Evolutionary conservation across 2,888 invertebrate genomes (phyloP), one percentile per base, ranked within the genome.

Genomic region (Campopleginae sp.): DNA sequence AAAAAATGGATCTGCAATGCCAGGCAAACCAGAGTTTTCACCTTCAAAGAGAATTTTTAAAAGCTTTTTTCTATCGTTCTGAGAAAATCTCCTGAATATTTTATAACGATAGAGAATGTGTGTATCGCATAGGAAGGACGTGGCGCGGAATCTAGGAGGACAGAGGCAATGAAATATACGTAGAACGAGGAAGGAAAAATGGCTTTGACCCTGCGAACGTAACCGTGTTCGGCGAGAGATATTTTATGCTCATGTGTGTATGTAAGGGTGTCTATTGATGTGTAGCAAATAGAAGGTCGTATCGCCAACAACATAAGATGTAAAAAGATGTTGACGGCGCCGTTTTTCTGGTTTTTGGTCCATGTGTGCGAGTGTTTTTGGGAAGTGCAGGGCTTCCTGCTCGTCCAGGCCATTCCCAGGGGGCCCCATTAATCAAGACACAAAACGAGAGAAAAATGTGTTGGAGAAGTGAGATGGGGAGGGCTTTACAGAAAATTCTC

Each of bases 341-440:
- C 58, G 27, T 58, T 72, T 72, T 72, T 17, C 19, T 38, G n/a
- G 54, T 42, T 42, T 58, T 38, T 58, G 17, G 44, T 75, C n/a
- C 12, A 27, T 19, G 19, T 63, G 23, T 31, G 46, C 38, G 14
- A 23, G 19, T 1, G 5, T 61, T 61, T 71, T 71, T 58, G 23
- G 71, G n/a, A 65, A 46, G 44, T 54, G 46, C 61, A 44, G 63
- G 46, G 54, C 79, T 85, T 79, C 65, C 78, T 65, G 17, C 75
- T 76, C 33, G 80, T 76, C 65, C 58, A 68, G n/a, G n/a, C 46
- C 46, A 72, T 77, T 66, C 72, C 44, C 72, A 79, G 75, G 54
- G n/a, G 17, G 31, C 63, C 86, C 85, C 88, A 90, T 91, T 89
- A 89, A 88, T 91, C 88, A 90, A 88, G 87, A 86, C 84, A 85